Conservation (phyloP, 2,113 vertebrate species). For the Sturnus vulgaris region DNA sequence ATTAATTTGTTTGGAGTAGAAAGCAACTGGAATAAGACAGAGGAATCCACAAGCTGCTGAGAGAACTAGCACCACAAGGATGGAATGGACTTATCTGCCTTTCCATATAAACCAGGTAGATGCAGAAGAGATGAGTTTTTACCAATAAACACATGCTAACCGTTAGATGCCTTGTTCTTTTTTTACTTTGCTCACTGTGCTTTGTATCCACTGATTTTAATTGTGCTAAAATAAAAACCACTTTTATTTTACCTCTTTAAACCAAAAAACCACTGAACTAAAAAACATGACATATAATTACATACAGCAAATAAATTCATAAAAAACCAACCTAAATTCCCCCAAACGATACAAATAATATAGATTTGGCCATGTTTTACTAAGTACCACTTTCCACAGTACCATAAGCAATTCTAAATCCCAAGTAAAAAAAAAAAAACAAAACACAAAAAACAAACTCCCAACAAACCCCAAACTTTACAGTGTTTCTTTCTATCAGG, state of each 20-base stretch:
- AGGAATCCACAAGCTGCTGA: neutral
- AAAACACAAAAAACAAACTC: neutral
- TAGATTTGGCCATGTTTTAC: neutral
- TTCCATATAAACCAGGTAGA: neutral
- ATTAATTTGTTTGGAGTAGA: neutral
- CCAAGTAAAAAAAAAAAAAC: neutral
- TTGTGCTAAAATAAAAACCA: conserved; percentile 6
- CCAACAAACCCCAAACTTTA: neutral
- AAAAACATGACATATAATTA: neutral
- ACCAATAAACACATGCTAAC: neutral
- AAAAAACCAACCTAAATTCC: neutral
- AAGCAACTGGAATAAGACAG: neutral
- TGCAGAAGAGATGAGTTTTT: neutral
- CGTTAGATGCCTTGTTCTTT: neutral
- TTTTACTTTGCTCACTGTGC: neutral
- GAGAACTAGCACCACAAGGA: neutral
- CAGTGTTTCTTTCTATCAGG: neutral
- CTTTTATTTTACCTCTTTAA: neutral
- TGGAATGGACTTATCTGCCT: neutral
- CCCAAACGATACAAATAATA: neutral
- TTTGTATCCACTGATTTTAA: neutral
- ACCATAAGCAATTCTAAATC: neutral
- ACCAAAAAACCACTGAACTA: neutral
- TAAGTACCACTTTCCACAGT: neutral
- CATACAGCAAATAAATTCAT: neutral